Evolutionary conservation across 2,888 invertebrate species (phyloP).

Genomic region (Drosophila lutescens): DNA sequence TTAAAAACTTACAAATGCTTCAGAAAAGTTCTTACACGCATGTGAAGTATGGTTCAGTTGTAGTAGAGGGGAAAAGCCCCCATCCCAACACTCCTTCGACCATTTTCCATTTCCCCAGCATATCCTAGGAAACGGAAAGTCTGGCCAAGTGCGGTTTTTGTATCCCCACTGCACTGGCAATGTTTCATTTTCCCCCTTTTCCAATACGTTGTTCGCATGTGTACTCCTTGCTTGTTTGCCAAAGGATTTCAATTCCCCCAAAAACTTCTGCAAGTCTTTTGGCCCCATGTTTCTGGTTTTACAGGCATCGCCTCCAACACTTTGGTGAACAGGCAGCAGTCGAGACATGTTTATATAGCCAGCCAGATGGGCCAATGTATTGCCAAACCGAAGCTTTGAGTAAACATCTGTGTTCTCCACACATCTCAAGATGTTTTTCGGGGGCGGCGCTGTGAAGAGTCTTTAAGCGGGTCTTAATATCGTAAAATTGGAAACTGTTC

Average conservation of each 20-base stretch:
- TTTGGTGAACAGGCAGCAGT: slow-evolving; percentile 50
- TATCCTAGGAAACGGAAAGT: slow-evolving; percentile 31
- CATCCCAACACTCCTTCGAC: slow-evolving; percentile 2
- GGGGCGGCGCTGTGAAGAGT: slow-evolving; percentile 11
- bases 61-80: not conserved
- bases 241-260: slow-evolving; percentile 70
- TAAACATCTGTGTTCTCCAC: slow-evolving; percentile 52
- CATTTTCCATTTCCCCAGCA: slow-evolving; percentile 8
- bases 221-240: slow-evolving; percentile 36
- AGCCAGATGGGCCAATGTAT: slow-evolving; percentile 48
- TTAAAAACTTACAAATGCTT: slow-evolving; percentile 73
- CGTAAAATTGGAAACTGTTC: slow-evolving; percentile 40
- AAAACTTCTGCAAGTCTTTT: slow-evolving; percentile 63
- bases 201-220: slow-evolving; percentile 13
- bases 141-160: slow-evolving; percentile 45
- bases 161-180: slow-evolving; percentile 38
- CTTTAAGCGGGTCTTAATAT: slow-evolving; percentile 44
- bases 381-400: slow-evolving; percentile 53
- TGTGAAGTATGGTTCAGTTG: slow-evolving; percentile 33
- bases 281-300: slow-evolving; percentile 71
- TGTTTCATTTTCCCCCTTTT: slow-evolving; percentile 36
- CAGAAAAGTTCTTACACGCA: slow-evolving; percentile 50
- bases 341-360: slow-evolving; percentile 63
- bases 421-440: slow-evolving; percentile 30
- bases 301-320: slow-evolving; percentile 46